These are phyloP conservation scores for Junonia oenone DNA, from an alignment of 2,888 invertebrate genomes.

Conservation along the genomic window DNA sequence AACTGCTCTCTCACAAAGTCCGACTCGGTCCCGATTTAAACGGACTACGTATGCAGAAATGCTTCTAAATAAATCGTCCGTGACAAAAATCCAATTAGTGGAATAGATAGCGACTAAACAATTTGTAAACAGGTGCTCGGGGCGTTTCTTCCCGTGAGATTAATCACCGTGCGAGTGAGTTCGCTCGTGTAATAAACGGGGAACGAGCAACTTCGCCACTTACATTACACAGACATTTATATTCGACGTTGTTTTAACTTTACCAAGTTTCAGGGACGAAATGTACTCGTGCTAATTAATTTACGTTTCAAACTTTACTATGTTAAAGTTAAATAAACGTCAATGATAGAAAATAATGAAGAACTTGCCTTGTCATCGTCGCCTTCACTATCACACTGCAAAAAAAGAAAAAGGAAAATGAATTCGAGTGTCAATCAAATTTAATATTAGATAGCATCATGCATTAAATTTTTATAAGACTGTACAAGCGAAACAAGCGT, in stretches of 20 bases:
- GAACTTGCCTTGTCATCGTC: slow-evolving; percentile 92
- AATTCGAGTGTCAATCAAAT: slow-evolving; percentile 8
- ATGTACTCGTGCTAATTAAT: slow-evolving; percentile 62
- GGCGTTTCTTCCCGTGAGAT: slow-evolving; percentile 50
- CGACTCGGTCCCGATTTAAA: slow-evolving; percentile 5
- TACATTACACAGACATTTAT: slow-evolving; percentile 75
- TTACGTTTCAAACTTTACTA: slow-evolving; percentile 43
- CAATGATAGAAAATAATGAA: slow-evolving; percentile 40
- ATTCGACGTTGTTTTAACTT: slow-evolving; percentile 67
- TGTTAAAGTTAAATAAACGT: slow-evolving; percentile 32
- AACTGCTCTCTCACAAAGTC: slow-evolving; percentile 27
- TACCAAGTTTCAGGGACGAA: slow-evolving; percentile 56
- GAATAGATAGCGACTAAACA: slow-evolving; percentile 35
- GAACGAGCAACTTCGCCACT: slow-evolving; percentile 71
- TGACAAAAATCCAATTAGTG: slow-evolving; percentile 29
- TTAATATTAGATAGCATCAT: slow-evolving; percentile 17
- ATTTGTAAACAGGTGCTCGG: slow-evolving; percentile 49
- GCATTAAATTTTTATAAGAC: slow-evolving; percentile 17
- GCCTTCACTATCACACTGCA: slow-evolving; percentile 96
- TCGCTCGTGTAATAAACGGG: slow-evolving; percentile 61
- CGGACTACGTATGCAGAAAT: slow-evolving; percentile 11
- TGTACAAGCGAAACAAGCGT: slow-evolving; percentile 25
- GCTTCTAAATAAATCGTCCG: slow-evolving; percentile 11
- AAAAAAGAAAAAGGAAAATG: slow-evolving; percentile 69
- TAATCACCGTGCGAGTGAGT: slow-evolving; percentile 58